Evolutionary conservation across 2,797 vertebrate species (phyloP).

Genomic region (Mus caroli): DNA sequence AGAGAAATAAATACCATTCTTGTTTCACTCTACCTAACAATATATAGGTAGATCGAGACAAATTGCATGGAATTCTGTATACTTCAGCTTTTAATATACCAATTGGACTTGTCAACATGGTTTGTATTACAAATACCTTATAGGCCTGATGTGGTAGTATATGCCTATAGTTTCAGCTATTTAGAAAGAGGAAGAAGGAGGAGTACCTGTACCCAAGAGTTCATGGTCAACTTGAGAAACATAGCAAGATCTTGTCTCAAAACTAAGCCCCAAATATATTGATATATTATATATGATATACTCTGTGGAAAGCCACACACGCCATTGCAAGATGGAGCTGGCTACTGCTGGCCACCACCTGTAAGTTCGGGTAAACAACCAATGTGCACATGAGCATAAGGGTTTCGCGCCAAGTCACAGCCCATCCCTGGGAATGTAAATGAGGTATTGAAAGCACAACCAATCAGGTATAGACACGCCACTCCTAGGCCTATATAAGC

Average conservation of each 20-base stretch:
- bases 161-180: neutral
- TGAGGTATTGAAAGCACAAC: too few species aligned
- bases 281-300: neutral
- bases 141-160: neutral
- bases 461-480: too few species aligned
- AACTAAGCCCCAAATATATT: neutral
- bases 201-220: neutral
- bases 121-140: neutral
- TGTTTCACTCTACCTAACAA: neutral
- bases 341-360: too few species aligned
- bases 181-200: neutral
- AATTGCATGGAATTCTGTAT: neutral
- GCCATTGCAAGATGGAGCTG: too few species aligned
- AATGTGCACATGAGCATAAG: too few species aligned
- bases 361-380: too few species aligned
- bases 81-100: neutral
- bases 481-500: too few species aligned
- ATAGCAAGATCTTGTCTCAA: neutral
- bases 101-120: neutral
- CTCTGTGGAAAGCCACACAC: too few species aligned
- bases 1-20: neutral
- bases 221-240: neutral
- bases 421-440: too few species aligned
- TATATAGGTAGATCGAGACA: neutral
- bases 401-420: too few species aligned